Evolutionary conservation across 2,113 vertebrate species (phyloP).

Genomic region (Jacana jacana): DNA sequence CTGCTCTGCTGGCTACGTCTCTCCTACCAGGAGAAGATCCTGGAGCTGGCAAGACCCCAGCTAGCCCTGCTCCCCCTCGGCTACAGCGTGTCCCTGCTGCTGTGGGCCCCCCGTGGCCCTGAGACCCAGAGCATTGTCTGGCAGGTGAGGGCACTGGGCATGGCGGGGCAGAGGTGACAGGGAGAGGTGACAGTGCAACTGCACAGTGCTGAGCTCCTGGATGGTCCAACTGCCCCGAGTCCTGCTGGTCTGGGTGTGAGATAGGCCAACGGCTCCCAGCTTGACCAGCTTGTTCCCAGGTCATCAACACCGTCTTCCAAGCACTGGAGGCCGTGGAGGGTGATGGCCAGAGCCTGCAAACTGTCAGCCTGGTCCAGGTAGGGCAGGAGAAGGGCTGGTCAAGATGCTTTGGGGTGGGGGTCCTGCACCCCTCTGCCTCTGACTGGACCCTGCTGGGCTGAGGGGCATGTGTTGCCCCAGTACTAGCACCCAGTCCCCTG

Average conservation of each 20-base stretch:
- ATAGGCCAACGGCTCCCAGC: background rate
- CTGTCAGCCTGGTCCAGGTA: slow-evolving; percentile 80
- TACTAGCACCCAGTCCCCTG: background rate
- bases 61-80: slow-evolving; percentile 70
- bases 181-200: background rate
- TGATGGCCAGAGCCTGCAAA: slow-evolving; percentile 42
- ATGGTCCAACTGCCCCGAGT: fast-evolving
- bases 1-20: background rate
- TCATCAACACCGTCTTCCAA: slow-evolving; percentile 67
- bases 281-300: slow-evolving; percentile 26
- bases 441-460: background rate
- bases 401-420: background rate
- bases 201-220: background rate
- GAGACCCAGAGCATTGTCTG: slow-evolving; percentile 59
- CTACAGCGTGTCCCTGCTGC: slow-evolving; percentile 76
- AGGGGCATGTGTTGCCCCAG: background rate
- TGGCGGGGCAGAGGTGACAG: background rate
- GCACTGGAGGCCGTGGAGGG: background rate
- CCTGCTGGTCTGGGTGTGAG: fast-evolving
- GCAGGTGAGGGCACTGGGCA: slow-evolving; percentile 65
- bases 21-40: slow-evolving; percentile 70
- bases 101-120: slow-evolving; percentile 61
- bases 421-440: background rate
- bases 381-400: background rate
- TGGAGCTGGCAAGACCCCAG: slow-evolving; percentile 70